These are phyloP conservation scores for Bovichtus variegatus DNA, from an alignment of 2,797 vertebrate species.

Conservation along the genomic window DNA sequence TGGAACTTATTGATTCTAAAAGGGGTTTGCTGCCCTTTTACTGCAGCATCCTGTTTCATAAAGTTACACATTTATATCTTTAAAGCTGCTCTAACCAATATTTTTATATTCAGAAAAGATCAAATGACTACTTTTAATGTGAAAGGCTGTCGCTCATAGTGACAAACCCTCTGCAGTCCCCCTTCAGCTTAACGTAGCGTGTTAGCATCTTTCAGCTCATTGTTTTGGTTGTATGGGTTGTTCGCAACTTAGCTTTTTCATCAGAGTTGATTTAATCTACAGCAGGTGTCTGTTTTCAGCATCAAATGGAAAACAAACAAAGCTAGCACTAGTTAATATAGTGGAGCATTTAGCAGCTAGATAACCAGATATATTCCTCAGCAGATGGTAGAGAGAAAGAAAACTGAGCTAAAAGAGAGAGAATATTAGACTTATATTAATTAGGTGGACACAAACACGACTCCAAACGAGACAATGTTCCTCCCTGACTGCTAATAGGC, in stretches of 20 bases:
- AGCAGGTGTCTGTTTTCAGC: neutral
- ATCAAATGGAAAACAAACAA: neutral
- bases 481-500: neutral
- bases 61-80: neutral
- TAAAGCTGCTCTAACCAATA: neutral
- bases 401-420: neutral
- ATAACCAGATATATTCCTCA: rapidly evolving
- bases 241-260: neutral
- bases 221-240: neutral
- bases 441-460: neutral
- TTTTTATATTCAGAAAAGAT: neutral
- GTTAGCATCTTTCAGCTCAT: neutral
- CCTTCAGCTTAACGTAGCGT: neutral
- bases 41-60: neutral
- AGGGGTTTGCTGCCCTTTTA: neutral
- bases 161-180: neutral
- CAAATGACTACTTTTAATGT: neutral
- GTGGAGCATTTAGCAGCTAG: neutral
- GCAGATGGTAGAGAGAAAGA: neutral
- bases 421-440: neutral
- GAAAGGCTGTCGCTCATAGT: neutral
- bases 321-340: neutral
- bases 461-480: neutral
- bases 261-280: neutral
- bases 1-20: neutral